Percentiles rank a stretch among this genome's conserved stretches.
phyloP scores from a whole-genome alignment of 2,797 vertebrate genomes.

The Caiman crocodilus region DNA sequence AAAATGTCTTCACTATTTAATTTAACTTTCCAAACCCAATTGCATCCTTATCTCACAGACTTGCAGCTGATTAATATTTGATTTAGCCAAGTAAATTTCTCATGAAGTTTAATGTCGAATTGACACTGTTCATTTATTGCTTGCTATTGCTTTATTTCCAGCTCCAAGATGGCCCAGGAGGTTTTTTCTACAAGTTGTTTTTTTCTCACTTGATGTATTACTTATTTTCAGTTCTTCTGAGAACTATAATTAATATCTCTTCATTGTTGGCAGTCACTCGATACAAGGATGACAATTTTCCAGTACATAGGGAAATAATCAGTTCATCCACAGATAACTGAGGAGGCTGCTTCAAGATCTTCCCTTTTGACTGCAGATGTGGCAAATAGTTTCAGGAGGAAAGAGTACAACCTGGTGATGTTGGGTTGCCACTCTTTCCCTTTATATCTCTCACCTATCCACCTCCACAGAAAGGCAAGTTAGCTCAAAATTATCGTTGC shows the following conservation, averaged over 20 bases:
- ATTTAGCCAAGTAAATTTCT: background rate
- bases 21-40: background rate
- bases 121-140: background rate
- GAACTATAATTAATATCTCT: background rate
- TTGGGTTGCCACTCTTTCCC: too few species aligned
- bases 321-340: too few species aligned
- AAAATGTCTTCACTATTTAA: background rate
- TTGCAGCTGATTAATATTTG: background rate
- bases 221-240: background rate
- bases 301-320: too few species aligned
- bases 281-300: too few species aligned
- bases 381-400: too few species aligned
- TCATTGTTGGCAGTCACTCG: too few species aligned
- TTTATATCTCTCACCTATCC: too few species aligned
- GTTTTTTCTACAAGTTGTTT: background rate
- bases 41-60: background rate
- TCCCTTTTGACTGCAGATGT: too few species aligned
- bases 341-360: too few species aligned
- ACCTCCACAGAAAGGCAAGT: too few species aligned
- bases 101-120: background rate
- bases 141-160: background rate
- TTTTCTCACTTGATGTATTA: conserved; percentile 2
- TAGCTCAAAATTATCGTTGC: too few species aligned
- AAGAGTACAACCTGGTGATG: too few species aligned
- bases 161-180: background rate